Conservation (phyloP, 2,888 invertebrate genomes). For the Platycheirus albimanus region DNA sequence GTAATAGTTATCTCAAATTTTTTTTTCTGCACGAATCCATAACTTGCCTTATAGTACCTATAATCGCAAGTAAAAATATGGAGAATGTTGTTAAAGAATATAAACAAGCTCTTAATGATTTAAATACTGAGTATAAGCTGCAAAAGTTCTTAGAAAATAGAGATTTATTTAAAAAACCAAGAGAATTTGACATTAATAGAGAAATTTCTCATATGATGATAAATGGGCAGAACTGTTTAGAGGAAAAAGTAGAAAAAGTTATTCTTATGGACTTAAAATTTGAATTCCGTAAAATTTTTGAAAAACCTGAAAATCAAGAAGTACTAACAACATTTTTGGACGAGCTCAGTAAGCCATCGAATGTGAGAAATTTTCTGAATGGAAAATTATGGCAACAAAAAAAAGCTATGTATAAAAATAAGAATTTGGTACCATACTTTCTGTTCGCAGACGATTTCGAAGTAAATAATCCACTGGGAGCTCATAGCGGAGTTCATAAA, state of each 20-base stretch:
- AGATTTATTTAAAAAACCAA: not conserved
- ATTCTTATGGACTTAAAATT: slow-evolving; percentile 7
- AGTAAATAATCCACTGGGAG: slow-evolving; percentile 6
- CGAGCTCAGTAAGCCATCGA: not conserved
- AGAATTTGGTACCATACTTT: slow-evolving; percentile 1
- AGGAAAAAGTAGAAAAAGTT: slow-evolving; percentile 4
- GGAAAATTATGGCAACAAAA: slow-evolving; percentile 20
- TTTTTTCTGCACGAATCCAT: too few species aligned
- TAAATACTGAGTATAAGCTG: slow-evolving; percentile 3
- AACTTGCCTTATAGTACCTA: too few species aligned
- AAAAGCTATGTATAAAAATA: slow-evolving; percentile 11
- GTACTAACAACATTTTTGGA: slow-evolving; percentile 6
- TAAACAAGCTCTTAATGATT: not conserved
- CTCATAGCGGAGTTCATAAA: slow-evolving; percentile 12
- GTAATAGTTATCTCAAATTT: too few species aligned
- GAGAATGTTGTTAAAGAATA: not conserved
- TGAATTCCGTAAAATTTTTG: slow-evolving; percentile 5
- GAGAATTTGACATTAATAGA: slow-evolving; percentile 9
- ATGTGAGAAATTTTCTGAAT: not conserved
- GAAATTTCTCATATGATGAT: slow-evolving; percentile 14
- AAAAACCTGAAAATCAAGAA: slow-evolving; percentile 15
- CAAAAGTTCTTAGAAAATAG: not conserved
- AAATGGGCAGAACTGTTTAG: not conserved
- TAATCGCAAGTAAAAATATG: too few species aligned
- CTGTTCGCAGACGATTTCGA: slow-evolving; percentile 14